Evolutionary conservation across 1,140 invertebrate genomes (phyloP).

Genomic region (Ostrea edulis): DNA sequence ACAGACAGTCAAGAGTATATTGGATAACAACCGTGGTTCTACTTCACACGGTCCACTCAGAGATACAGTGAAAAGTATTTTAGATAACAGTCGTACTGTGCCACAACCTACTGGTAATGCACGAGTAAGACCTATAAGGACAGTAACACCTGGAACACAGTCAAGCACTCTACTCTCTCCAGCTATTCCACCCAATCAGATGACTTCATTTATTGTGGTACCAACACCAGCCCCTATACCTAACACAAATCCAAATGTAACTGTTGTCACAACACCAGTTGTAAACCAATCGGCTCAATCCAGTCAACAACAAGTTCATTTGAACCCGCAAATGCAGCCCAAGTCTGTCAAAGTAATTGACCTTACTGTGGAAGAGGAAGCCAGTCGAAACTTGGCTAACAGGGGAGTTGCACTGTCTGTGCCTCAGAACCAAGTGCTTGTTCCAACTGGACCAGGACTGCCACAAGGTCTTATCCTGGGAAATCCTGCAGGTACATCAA

Average conservation of each 20-base stretch:
- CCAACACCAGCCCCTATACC: constrained; percentile 38
- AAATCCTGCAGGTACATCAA: constrained; percentile 59
- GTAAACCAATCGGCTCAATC: background rate
- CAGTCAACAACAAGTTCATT: constrained; percentile 7
- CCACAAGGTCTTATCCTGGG: constrained; percentile 58
- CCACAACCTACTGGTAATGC: constrained; percentile 30
- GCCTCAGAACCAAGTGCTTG: constrained; percentile 37
- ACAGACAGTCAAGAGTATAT: constrained; percentile 56
- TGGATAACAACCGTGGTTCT: constrained; percentile 44
- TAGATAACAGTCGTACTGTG: background rate
- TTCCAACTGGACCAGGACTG: constrained; percentile 49
- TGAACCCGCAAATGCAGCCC: background rate
- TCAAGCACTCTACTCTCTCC: background rate
- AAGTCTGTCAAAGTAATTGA: constrained; percentile 61
- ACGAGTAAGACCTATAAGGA: background rate
- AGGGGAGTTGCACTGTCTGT: constrained; percentile 23
- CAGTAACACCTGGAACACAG: background rate
- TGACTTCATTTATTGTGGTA: constrained; percentile 51
- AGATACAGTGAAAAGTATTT: background rate
- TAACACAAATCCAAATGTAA: constrained; percentile 20
- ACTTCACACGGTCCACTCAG: background rate
- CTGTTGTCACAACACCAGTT: constrained; percentile 30
- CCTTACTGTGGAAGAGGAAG: constrained; percentile 65
- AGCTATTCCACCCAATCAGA: background rate
- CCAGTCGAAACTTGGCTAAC: constrained; percentile 36